Base-by-base conservation (phyloP, 2,888 invertebrate genomes). In the Drosophila nr. fundita region DNA sequence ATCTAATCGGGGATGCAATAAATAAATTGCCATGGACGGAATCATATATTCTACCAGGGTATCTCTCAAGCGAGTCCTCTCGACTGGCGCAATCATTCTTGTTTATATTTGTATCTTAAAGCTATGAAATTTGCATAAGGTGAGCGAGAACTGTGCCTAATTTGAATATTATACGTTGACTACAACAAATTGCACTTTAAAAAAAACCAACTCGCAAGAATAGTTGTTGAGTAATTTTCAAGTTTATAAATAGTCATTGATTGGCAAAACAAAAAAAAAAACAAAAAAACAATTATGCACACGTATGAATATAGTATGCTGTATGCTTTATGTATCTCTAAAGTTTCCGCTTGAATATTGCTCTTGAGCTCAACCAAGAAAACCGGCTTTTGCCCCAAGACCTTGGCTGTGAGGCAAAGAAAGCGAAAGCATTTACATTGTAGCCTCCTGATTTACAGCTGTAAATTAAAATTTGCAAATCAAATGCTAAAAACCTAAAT, bases 41-140 rank as follows among this genome's bases (percentile, higher is more conserved):
- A 34, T 13, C 34, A 34, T 2, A 34, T 34, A 34, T n/a, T 40
- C 21, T 5, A 5, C 27, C 24, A 38, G 54, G 24, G 8, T 30
- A 42, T 10, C 45, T 59, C 7, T 24, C 0, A 32, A 38, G 21
- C 62, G 27, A 21, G 2, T 15, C 49, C n/a, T 24, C 38, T 2
- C 34, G 21, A 29, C 21, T 27, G 0, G 11, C 27, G 15, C 30
- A 21, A 3, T 30, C 18, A 6, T 5, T 29, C 32, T 29, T 38
- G 24, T 30, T 53, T 54, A 30, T 21, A 30, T 30, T 30, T 4
- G 4, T 18, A 24, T 24, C 29, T 67, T 59, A 24, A 4, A 45
- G 24, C 15, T 50, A 66, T 38, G 24, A 34, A 57, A 80, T 87
- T 83, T 84, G 80, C 87, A 80, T 84, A 82, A 82, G 73, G 76